Percentiles rank a stretch among this genome's conserved stretches.
phyloP scores from a whole-genome alignment of 2,797 vertebrate genomes.

The Xiphorhynchus erythropygius region DNA sequence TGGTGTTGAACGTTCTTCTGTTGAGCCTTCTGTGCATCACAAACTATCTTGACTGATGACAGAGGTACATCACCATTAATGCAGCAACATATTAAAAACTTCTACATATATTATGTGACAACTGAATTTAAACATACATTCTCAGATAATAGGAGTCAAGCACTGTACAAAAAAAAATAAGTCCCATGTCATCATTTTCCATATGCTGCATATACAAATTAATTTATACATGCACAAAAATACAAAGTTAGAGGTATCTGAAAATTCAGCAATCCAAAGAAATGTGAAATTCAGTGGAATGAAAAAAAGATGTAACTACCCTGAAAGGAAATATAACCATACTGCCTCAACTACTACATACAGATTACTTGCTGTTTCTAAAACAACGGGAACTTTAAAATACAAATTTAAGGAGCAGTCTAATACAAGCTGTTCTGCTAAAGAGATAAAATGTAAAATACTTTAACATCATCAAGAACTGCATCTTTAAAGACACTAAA shows the following conservation, averaged over 20 bases:
- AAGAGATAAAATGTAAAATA: neutral
- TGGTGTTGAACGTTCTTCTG: neutral
- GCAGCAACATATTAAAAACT: neutral
- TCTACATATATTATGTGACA: neutral
- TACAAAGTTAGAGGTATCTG: neutral
- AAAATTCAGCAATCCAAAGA: neutral
- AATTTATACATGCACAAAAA: neutral
- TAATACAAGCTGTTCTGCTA: neutral
- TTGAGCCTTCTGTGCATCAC: neutral
- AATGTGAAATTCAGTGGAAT: neutral
- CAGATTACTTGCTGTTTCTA: neutral
- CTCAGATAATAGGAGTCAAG: neutral
- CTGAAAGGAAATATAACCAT: neutral
- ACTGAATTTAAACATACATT: neutral
- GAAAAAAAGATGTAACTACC: neutral
- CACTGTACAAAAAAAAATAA: neutral
- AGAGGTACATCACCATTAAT: neutral
- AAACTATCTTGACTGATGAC: neutral
- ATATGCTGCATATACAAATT: neutral
- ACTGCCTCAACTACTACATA: neutral
- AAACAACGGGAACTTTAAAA: neutral
- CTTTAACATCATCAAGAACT: neutral
- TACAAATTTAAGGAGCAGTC: neutral
- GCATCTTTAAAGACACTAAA: neutral
- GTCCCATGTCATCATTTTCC: neutral